Evolutionary conservation across 2,888 invertebrate species (phyloP).

Genomic region (Scaptodrosophila latifasciaeformis): DNA sequence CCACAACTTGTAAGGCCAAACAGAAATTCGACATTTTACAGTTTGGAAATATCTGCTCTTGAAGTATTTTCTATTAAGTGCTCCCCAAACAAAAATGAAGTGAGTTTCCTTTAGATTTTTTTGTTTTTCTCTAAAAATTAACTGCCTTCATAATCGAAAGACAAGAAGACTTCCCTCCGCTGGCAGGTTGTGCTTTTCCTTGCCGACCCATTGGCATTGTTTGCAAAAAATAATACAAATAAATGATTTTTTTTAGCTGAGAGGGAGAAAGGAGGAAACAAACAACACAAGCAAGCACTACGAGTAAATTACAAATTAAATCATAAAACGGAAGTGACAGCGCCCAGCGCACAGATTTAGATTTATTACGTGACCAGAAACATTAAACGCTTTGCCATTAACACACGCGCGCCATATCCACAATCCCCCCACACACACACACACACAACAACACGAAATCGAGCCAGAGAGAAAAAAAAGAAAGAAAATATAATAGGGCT

Average conservation of each 20-base stretch:
- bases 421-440: too few relatives aligned
- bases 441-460: too few relatives aligned
- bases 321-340: slow-evolving; percentile 68
- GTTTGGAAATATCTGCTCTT: too few relatives aligned
- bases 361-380: slow-evolving; percentile 67
- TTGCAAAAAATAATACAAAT: slow-evolving; percentile 57
- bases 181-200: neutral
- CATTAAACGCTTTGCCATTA: slow-evolving; percentile 66
- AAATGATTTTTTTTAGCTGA: too few relatives aligned
- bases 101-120: too few relatives aligned
- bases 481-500: too few relatives aligned
- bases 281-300: slow-evolving; percentile 27
- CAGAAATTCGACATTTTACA: too few relatives aligned
- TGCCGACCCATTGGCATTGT: slow-evolving; percentile 53
- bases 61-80: slow-evolving; percentile 31
- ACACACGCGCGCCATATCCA: slow-evolving; percentile 57
- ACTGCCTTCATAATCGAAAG: slow-evolving; percentile 57
- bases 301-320: slow-evolving; percentile 67
- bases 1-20: too few relatives aligned
- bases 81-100: slow-evolving; percentile 39
- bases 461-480: too few relatives aligned
- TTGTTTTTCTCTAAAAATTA: slow-evolving; percentile 52
- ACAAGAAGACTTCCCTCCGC: slow-evolving; percentile 4
- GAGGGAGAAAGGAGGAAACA: slow-evolving; percentile 6
- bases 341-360: slow-evolving; percentile 66